Evolutionary conservation across 2,113 vertebrate species (phyloP).

Genomic region (Tyto alba): DNA sequence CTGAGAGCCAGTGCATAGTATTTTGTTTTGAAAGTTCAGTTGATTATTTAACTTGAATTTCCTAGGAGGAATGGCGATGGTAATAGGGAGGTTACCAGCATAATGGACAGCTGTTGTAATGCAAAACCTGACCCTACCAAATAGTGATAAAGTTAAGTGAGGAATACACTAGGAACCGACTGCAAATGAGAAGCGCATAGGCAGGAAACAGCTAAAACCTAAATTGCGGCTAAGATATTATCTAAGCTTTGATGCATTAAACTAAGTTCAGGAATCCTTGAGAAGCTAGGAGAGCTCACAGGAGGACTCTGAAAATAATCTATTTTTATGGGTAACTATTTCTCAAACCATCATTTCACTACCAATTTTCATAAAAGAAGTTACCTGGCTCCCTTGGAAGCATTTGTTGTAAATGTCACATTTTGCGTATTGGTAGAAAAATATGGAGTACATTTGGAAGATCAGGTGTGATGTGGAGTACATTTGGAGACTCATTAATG

Average conservation of each 20-base stretch:
- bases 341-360: neutral
- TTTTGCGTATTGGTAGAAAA: neutral
- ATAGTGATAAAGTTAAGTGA: neutral
- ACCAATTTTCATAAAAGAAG: neutral
- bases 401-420: neutral
- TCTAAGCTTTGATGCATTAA: neutral
- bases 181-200: neutral
- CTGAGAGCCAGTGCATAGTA: neutral
- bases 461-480: neutral
- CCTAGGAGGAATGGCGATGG: neutral
- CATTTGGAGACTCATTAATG: neutral
- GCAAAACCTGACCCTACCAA: neutral
- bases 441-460: neutral
- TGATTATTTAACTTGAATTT: neutral
- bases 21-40: neutral
- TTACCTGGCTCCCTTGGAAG: neutral
- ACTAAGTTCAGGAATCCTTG: neutral
- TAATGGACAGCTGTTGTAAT: neutral
- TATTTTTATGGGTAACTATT: neutral
- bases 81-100: neutral
- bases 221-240: rapidly evolving
- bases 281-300: neutral
- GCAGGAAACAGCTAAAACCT: neutral
- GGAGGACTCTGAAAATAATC: neutral
- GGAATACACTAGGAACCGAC: neutral